Evolutionary conservation across 2,888 invertebrate species (phyloP).

Genomic region (Gandaritis pyraliata): DNA sequence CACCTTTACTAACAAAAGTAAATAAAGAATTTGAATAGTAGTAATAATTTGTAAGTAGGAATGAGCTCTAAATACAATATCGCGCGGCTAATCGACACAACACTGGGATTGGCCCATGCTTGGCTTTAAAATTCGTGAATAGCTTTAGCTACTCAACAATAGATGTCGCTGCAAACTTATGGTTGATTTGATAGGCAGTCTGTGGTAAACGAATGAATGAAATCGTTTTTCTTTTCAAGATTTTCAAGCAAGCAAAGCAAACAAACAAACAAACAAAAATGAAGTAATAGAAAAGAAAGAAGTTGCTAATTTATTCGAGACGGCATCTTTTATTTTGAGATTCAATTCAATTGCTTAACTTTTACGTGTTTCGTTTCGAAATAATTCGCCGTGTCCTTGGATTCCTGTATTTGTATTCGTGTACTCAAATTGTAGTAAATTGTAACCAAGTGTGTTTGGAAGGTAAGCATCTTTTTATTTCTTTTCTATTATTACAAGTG

Average conservation of each 20-base stretch:
- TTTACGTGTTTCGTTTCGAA: slow-evolving; percentile 65
- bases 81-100: too few species aligned
- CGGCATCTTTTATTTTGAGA: slow-evolving; percentile 80
- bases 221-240: slow-evolving; percentile 29
- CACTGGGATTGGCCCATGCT: too few species aligned
- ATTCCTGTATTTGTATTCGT: slow-evolving; percentile 50
- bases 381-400: slow-evolving; percentile 67
- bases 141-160: slow-evolving; percentile 7
- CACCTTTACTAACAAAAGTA: too few species aligned
- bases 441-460: slow-evolving; percentile 58
- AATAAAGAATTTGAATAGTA: too few species aligned
- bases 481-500: slow-evolving; percentile 43
- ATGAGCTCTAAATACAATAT: too few species aligned
- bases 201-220: slow-evolving; percentile 53
- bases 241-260: slow-evolving; percentile 7
- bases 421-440: slow-evolving; percentile 48
- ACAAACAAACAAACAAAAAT: slow-evolving; percentile 9
- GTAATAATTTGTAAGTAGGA: too few species aligned
- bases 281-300: slow-evolving; percentile 59
- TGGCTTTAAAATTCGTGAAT: too few species aligned
- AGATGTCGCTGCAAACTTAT: slow-evolving; percentile 12
- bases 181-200: neutral
- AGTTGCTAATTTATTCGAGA: slow-evolving; percentile 78
- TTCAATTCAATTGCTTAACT: slow-evolving; percentile 73
- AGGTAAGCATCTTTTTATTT: slow-evolving; percentile 72